phyloP scores from a whole-genome alignment of 92 coral and sea anemone species.

The Umimayanthus chanpuru region DNA sequence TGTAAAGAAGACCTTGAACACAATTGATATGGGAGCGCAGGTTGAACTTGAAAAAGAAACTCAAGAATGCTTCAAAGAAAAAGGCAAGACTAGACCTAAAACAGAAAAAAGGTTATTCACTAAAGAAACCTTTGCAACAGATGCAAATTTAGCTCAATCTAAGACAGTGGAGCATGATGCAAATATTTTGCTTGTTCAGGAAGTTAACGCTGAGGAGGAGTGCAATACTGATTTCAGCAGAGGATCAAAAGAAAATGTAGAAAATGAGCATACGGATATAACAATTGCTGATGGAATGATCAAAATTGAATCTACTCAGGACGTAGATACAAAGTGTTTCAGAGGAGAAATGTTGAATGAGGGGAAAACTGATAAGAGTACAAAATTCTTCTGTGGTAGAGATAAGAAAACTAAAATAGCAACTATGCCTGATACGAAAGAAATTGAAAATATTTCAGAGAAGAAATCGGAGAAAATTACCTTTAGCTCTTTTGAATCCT shows the following conservation, averaged over 20 bases:
- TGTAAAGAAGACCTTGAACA: background rate
- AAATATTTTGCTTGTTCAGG: background rate
- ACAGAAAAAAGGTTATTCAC: background rate
- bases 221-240: background rate
- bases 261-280: background rate
- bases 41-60: background rate
- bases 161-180: background rate
- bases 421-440: background rate
- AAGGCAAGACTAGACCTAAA: background rate
- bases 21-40: background rate
- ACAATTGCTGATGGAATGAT: background rate
- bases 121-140: background rate
- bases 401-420: background rate
- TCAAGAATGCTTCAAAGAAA: background rate
- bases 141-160: background rate
- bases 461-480: background rate
- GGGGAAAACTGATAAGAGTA: too few relatives aligned
- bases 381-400: background rate
- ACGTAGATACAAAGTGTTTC: background rate
- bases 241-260: background rate
- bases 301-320: background rate
- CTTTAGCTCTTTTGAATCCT: background rate
- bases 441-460: background rate
- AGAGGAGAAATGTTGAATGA: background rate
- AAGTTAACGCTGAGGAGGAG: background rate